These are phyloP conservation scores for Pollachius pollachius DNA, from an alignment of 2,113 vertebrate genomes.

Conservation along the genomic window DNA sequence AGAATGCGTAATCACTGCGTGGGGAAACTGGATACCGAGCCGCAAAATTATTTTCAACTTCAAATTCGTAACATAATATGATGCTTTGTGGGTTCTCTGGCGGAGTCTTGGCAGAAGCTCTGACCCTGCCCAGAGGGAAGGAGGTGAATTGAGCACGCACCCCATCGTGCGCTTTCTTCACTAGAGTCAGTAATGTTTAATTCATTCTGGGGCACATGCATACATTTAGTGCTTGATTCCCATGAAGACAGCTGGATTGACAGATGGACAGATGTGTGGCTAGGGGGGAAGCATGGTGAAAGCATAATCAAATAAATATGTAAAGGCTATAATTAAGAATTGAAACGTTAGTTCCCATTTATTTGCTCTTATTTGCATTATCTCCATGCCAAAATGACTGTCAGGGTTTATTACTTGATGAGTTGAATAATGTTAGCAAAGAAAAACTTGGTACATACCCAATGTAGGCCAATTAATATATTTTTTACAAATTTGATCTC, in stretches of 20 bases:
- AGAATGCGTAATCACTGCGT: slow-evolving; percentile 68
- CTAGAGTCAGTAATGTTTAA: slow-evolving; percentile 47
- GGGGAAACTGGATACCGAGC: slow-evolving; percentile 55
- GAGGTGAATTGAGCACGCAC: slow-evolving; percentile 54
- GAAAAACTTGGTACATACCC: slow-evolving; percentile 22
- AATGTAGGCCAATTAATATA: slow-evolving; percentile 30
- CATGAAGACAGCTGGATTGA: neutral
- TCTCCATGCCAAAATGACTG: slow-evolving; percentile 45
- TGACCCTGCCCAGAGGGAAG: slow-evolving; percentile 49
- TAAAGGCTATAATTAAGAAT: too few species aligned
- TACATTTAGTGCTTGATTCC: slow-evolving; percentile 29
- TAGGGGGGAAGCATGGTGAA: too few species aligned
- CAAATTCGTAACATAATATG: slow-evolving; percentile 59
- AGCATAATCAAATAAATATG: too few species aligned
- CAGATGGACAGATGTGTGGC: slow-evolving; percentile 9
- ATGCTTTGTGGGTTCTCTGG: slow-evolving; percentile 46
- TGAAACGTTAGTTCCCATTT: slow-evolving; percentile 18
- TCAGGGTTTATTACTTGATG: slow-evolving; percentile 62
- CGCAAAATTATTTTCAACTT: slow-evolving; percentile 60
- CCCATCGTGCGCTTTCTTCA: slow-evolving; percentile 38
- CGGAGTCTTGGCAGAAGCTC: slow-evolving; percentile 48
- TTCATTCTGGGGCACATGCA: slow-evolving; percentile 47
- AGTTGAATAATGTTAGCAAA: slow-evolving; percentile 77
- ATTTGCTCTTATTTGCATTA: slow-evolving; percentile 9
- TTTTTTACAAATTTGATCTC: slow-evolving; percentile 79